Percentiles rank a stretch among this genome's conserved stretches.
Conservation (phyloP, 2,113 vertebrate genomes). For the Neopipo cinnamomea region DNA sequence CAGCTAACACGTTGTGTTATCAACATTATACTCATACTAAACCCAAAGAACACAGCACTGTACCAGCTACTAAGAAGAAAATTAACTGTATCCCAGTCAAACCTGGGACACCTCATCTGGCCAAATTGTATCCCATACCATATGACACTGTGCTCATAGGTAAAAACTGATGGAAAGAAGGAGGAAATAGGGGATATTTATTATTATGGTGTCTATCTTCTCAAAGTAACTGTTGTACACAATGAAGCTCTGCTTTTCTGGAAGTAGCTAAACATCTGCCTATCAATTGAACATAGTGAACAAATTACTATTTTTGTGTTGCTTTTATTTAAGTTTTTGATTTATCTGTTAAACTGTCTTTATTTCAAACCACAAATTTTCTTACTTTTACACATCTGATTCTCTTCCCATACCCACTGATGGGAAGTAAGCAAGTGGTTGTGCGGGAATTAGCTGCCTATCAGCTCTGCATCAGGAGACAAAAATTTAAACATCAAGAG, state of each 20-base stretch:
- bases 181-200: accelerated
- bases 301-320: neutral
- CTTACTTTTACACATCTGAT: neutral
- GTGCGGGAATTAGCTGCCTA: neutral
- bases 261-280: neutral
- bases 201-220: neutral
- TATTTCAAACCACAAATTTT: neutral
- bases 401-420: neutral
- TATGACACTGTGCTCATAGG: neutral
- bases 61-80: neutral
- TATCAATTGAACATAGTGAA: neutral
- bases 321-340: neutral
- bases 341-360: neutral
- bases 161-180: neutral
- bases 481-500: neutral
- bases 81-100: neutral
- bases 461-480: neutral
- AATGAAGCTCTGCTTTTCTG: neutral
- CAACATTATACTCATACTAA: neutral
- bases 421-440: neutral
- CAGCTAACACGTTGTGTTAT: neutral
- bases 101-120: neutral
- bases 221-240: neutral
- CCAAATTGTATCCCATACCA: neutral
- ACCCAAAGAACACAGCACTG: neutral